Conservation (phyloP, 2,797 vertebrate species). For the Sebastes diploproa region DNA sequence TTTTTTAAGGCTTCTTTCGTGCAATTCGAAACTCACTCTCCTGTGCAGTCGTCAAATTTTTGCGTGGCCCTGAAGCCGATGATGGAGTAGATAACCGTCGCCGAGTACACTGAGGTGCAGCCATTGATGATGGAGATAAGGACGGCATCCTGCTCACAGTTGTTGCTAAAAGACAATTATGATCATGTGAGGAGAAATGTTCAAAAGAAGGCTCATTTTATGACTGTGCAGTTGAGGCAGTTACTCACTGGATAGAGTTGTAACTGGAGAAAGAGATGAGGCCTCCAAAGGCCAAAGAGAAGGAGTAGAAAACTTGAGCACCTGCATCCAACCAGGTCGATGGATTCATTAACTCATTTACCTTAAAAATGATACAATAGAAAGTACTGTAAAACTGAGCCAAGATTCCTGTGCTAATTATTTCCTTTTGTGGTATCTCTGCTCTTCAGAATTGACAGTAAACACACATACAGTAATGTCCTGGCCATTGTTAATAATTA, state of each 20-base stretch:
- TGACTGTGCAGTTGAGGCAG: neutral
- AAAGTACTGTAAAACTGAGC: neutral
- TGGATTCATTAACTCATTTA: constrained; percentile 88
- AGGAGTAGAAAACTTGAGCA: constrained; percentile 95
- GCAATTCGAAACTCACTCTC: constrained; percentile 73
- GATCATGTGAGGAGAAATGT: neutral
- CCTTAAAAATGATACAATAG: constrained; percentile 65
- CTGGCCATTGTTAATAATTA: neutral
- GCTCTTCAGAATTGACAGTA: neutral
- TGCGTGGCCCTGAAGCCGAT: constrained; percentile 94
- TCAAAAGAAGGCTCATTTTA: neutral
- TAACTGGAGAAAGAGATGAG: constrained; percentile 99
- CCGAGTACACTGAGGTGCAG: constrained; percentile 90
- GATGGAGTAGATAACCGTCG: constrained; percentile 94
- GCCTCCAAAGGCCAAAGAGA: constrained; percentile 94
- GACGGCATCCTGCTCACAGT: constrained; percentile 92
- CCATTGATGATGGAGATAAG: constrained; percentile 92
- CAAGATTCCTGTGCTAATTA: neutral
- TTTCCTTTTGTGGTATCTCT: neutral
- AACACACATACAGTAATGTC: neutral
- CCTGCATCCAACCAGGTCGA: constrained; percentile 94
- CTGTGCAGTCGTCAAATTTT: constrained; percentile 87
- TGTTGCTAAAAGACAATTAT: constrained; percentile 84
- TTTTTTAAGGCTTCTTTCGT: neutral
- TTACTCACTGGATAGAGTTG: constrained; percentile 94